Base-by-base conservation (phyloP, 2,888 invertebrate genomes). In the Limnephilus lunatus region DNA sequence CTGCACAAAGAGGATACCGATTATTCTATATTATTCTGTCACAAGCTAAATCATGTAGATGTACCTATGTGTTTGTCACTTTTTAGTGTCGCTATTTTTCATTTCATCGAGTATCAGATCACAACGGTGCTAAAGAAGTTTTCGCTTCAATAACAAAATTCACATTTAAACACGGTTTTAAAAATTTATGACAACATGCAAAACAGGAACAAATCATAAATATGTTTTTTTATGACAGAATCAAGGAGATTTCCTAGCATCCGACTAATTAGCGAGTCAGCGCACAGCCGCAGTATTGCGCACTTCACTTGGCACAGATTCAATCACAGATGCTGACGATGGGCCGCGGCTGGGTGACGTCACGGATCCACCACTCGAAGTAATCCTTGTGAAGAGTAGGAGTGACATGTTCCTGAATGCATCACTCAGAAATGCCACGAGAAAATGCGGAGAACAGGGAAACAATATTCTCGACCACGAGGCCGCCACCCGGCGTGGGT, bases 351-450 rank as follows among this genome's bases (percentile, higher is more conserved):
- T 11, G 30, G 48, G 32, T 68, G 48, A 68, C 68, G 82, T 25
- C 80, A 25, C n/a, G 31, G 82, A 39, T 90, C 85, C 83, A 31
- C 83, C 90, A 83, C 31, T 48, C 53, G 35, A 5, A 68, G 30
- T 35, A 15, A 85, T 53, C 90, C 90, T 90, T 85, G 90, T 85
- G 90, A 68, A 68, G 90, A 85, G 9, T 31, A 53, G 32, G 14
- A n/a, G 31, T 68, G 90, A 90, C 83, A 48, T 90, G 85, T 90
- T 90, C 85, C 85, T 85, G 90, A 30, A 85, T 15, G 48, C 81
- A 44, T 90, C 39, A 82, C 25, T 53, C 68, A 68, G 68, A 68
- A 7, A 15, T 44, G 81, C 44, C 31, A 53, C 82, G 48, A 82
- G 48, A 82, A 39, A 81, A 14, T 32, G 80, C 25, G 32, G 48